Evolutionary conservation across 2,113 vertebrate genomes (phyloP), one percentile per base, ranked within the genome.

Genomic region (Dromaius novaehollandiae): DNA sequence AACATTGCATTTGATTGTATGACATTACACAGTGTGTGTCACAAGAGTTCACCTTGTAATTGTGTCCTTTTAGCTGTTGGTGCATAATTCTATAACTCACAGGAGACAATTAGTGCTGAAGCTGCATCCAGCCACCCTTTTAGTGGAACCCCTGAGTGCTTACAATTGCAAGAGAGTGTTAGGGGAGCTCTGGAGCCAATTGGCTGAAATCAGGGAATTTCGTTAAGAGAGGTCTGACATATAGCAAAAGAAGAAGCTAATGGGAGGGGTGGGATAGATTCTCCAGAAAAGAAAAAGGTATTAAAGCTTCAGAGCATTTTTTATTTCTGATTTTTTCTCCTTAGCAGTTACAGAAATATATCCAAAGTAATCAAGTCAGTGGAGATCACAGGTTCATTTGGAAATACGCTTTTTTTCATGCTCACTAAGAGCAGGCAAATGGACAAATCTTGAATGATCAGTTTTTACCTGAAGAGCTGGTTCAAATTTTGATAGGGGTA

Each of bases 1-100:
- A 98, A 97, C 95, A 93, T 95, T 98, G 96, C 95, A 96, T 97
- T 97, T 98, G 93, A 98, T 96, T 95, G 88, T 98, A 97, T 98
- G 97, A 97, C 94, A 90, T 98, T 98, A 97, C 93, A 97, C 90
- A 97, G 93, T 98, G 95, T 97, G 92, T 98, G 93, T 97, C 96
- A 97, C 91, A 95, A 96, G 95, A 97, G 95, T 97, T 97, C 83
- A 96, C 91, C 89, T 97, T 89, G 86, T 97, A 97, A 94, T 96
- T 95, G 89, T 96, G 96, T 98, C 94, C 96, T 97, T 96, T 95
- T 89, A 95, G 91, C 90, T 97, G 90, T 97, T 96, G 93, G 90
- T 96, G 93, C 95, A 97, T 96, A 97, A 97, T 97, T 97, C 94
- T 94, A 9, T 92, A 96, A 95, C 89, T 97, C 92, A 58, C 81